Evolutionary conservation across 2,888 invertebrate species (phyloP), one percentile per base, ranked within the genome.

Genomic region (Urechis unicinctus): DNA sequence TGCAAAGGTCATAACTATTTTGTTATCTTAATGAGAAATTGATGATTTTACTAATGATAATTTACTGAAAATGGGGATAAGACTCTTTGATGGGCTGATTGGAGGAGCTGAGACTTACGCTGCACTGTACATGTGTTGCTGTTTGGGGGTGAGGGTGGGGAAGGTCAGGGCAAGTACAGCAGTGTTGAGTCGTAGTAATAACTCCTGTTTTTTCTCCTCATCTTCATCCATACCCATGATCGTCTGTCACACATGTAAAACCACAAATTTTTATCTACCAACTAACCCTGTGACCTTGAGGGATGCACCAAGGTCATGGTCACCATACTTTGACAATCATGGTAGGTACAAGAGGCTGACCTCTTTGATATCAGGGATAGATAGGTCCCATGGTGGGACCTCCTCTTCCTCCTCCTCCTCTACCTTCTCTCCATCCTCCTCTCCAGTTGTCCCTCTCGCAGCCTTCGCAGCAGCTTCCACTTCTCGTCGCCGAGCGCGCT

Each of bases 171-270:
- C 65, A 36, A 67, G 61, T 25, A 73, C 64, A 31, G 65, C 58
- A 6, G 60, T 52, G 59, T 72, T 74, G 22, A 75, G 59, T 50
- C 66, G 67, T 28, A 68, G 66, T 41, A 75, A 61, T 54, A 68
- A 64, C 4, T 65, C 62, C 51, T 74, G 71, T 50, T 70, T 72
- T 50, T 62, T 65, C 29, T 72, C 73, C 56, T 71, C 69, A 25
- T 68, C 67, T 24, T 66, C 64, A 30, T 68, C 68, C 50, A 70
- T 64, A 51, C 63, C 58, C 66, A 68, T 56, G 21, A 62, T 59
- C 22, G 58, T 36, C 63, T 66, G 52, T 1, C 6, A 58, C 52
- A 58, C 46, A 44, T 46, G 47, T 13, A 24, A 52, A 3, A 30
- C 21, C 4, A 24, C 43, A n/a, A n/a, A n/a, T n/a, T n/a, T n/a